Conservation (phyloP, 2,888 invertebrate genomes). For the Spilosoma lubricipeda region DNA sequence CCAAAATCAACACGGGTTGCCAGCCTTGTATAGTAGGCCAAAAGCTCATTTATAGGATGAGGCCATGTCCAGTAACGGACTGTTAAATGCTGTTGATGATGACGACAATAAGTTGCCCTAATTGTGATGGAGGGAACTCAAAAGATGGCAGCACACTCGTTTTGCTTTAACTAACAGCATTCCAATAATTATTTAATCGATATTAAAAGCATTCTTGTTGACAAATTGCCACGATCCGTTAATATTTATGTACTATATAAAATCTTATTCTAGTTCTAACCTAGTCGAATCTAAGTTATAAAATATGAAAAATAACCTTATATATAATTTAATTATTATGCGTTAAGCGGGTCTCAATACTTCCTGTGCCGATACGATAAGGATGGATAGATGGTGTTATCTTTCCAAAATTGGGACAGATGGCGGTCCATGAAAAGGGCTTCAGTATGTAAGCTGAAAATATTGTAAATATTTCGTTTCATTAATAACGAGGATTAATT, state of each 20-base stretch:
- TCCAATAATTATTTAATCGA: constrained; percentile 2
- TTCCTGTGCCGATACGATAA: neutral
- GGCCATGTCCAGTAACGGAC: too few relatives aligned
- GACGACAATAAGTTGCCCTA: too few relatives aligned
- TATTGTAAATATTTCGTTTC: neutral
- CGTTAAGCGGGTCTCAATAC: constrained; percentile 14
- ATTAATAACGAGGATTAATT: neutral
- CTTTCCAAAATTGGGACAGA: neutral
- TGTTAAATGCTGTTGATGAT: too few relatives aligned
- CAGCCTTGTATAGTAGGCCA: too few relatives aligned
- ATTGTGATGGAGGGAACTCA: neutral
- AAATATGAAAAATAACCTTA: constrained; percentile 46
- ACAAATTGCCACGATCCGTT: constrained; percentile 5
- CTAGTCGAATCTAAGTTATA: constrained; percentile 32
- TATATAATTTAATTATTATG: constrained; percentile 46
- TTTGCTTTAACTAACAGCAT: neutral
- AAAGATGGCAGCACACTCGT: neutral
- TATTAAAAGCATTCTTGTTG: constrained; percentile 5
- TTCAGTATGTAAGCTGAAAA: too few relatives aligned
- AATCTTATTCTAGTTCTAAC: constrained; percentile 12
- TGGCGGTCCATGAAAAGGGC: too few relatives aligned
- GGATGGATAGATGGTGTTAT: too few relatives aligned
- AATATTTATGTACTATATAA: neutral
- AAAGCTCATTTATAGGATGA: too few relatives aligned
- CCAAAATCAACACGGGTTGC: too few relatives aligned